These are phyloP conservation scores for Stenoptilia bipunctidactyla DNA, from an alignment of 2,888 invertebrate species.

Conservation along the genomic window DNA sequence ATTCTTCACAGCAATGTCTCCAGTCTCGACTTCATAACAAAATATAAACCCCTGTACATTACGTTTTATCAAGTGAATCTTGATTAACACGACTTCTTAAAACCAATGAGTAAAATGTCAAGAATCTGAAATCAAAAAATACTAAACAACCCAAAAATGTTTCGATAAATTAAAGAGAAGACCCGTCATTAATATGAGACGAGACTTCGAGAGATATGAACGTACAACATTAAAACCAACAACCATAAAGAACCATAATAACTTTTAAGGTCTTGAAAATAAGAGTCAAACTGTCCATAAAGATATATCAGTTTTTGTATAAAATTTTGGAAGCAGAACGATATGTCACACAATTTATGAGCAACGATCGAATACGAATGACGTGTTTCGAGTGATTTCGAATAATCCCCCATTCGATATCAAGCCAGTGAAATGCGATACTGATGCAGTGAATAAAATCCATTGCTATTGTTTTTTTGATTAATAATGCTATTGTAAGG, in stretches of 20 bases:
- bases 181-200: conserved; percentile 54
- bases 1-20: no score
- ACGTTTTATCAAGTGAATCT: no score
- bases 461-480: conserved; percentile 25
- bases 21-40: no score
- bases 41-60: no score
- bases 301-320: conserved; percentile 1
- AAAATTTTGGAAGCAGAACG: conserved; percentile 49
- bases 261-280: conserved; percentile 23
- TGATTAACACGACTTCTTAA: conserved; percentile 12
- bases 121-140: conserved; percentile 18
- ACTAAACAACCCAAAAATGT: conserved; percentile 22
- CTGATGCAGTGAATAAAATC: conserved; percentile 40
- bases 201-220: conserved; percentile 38
- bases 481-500: conserved; percentile 11
- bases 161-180: conserved; percentile 49
- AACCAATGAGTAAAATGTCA: conserved; percentile 21
- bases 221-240: conserved; percentile 21
- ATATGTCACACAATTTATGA: conserved; percentile 65
- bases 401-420: conserved; percentile 19
- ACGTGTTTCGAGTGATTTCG: conserved; percentile 49
- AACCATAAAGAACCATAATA: conserved; percentile 20
- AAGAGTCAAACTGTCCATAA: no score
- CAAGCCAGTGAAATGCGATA: conserved; percentile 42
- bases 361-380: conserved; percentile 40